Evolutionary conservation across 2,888 invertebrate genomes (phyloP).

Genomic region (Poecilus cupreus): DNA sequence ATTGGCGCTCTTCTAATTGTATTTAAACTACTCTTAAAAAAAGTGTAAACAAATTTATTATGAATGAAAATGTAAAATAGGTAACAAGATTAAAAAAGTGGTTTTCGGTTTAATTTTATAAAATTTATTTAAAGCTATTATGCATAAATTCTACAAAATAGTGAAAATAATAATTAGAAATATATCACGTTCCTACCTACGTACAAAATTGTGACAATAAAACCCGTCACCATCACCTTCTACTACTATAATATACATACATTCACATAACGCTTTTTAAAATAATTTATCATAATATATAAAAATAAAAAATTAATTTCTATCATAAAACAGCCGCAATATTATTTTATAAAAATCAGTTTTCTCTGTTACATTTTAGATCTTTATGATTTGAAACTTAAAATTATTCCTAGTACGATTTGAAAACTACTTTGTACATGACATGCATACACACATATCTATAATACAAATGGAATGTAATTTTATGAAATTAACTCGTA

Average conservation of each 20-base stretch:
- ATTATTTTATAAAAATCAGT: slow-evolving; percentile 40
- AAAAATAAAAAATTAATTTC: slow-evolving; percentile 49
- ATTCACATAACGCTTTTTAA: slow-evolving; percentile 8
- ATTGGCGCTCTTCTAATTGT: too few species aligned
- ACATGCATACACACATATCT: slow-evolving; percentile 30
- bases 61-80: too few species aligned
- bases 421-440: slow-evolving; percentile 9
- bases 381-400: slow-evolving; percentile 26
- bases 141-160: slow-evolving; percentile 19
- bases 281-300: slow-evolving; percentile 19
- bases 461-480: slow-evolving; percentile 8
- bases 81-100: too few species aligned
- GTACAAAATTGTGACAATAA: slow-evolving; percentile 42
- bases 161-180: slow-evolving; percentile 13
- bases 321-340: slow-evolving; percentile 37
- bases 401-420: slow-evolving; percentile 6
- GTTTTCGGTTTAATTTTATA: not conserved
- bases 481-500: not conserved
- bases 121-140: slow-evolving; percentile 41
- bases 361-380: slow-evolving; percentile 12
- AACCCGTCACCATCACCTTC: slow-evolving; percentile 38
- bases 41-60: too few species aligned
- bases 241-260: not conserved
- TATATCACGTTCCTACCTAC: slow-evolving; percentile 38
- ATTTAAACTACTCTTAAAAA: too few species aligned